phyloP scores from a whole-genome alignment of 1,140 invertebrate genomes.

The Portunus trituberculatus region DNA sequence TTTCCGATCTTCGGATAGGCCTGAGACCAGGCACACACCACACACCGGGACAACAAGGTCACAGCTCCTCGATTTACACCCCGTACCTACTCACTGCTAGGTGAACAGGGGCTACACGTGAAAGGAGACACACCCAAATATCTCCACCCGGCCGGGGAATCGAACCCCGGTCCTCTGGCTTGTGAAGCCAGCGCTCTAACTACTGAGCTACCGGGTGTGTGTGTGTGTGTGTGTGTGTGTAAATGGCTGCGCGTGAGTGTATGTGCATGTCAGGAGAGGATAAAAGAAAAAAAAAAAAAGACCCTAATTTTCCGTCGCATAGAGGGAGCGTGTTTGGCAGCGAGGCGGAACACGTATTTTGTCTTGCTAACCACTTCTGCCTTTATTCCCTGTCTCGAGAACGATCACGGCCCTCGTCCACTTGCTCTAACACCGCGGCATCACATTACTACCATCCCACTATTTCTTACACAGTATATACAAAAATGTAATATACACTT shows the following conservation, averaged over 20 bases:
- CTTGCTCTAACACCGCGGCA: background rate
- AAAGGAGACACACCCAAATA: no score
- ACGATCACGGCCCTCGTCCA: background rate
- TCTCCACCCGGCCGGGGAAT: no score
- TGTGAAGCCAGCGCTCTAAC: no score
- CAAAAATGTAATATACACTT: background rate
- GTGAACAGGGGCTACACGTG: no score
- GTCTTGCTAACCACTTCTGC: background rate
- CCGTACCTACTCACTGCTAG: no score
- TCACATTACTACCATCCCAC: background rate
- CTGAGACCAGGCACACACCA: no score
- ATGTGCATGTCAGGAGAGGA: constrained; percentile 10
- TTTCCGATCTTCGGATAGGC: no score
- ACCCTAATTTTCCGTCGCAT: background rate
- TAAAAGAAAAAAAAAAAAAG: background rate
- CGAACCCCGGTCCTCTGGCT: background rate
- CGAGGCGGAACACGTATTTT: background rate
- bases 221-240: constrained; percentile 42
- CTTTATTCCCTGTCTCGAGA: background rate
- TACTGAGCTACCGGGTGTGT: no score
- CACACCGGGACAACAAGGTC: no score
- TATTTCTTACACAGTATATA: background rate
- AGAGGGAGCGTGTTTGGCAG: background rate
- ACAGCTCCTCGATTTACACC: no score
- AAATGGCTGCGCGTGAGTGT: background rate